These are phyloP conservation scores for Drosophila sechellia DNA, from an alignment of 1,140 invertebrate genomes.

Conservation along the genomic window DNA sequence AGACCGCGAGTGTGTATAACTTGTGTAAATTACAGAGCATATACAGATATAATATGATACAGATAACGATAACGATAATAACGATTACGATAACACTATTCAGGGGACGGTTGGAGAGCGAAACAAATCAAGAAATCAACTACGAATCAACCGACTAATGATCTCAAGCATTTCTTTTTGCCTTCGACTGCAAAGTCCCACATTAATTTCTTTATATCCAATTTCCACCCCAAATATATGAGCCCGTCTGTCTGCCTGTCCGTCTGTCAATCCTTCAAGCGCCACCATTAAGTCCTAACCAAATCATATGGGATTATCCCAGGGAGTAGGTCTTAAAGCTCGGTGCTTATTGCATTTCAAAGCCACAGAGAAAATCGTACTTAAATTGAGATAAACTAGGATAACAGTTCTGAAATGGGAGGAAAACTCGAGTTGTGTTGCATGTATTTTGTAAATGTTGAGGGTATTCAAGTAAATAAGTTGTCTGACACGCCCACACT, in stretches of 20 bases:
- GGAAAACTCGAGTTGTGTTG: constrained; percentile 29
- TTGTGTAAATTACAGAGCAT: constrained; percentile 63
- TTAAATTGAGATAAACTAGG: constrained; percentile 25
- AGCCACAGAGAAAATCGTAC: constrained; percentile 18
- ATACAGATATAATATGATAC: constrained; percentile 32
- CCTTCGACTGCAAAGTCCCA: constrained; percentile 8
- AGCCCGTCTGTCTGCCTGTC: constrained; percentile 11
- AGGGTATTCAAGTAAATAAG: constrained; percentile 32
- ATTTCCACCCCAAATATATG: constrained; percentile 7
- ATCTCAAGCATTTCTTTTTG: constrained; percentile 45
- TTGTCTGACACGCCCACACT: constrained; percentile 17
- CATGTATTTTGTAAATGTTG: constrained; percentile 43
- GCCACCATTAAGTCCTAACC: neutral
- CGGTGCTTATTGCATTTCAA: constrained; percentile 1
- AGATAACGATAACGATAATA: constrained; percentile 28
- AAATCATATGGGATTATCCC: neutral
- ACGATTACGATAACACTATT: constrained; percentile 40
- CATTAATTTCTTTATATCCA: neutral
- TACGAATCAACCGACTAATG: constrained; percentile 40
- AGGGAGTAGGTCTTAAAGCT: neutral
- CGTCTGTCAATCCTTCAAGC: constrained; percentile 10
- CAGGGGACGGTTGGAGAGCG: constrained; percentile 31
- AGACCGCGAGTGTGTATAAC: constrained; percentile 61
- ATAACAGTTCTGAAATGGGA: constrained; percentile 1
- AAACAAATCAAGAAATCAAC: constrained; percentile 35